Evolutionary conservation across 2,113 vertebrate genomes (phyloP), one percentile per base, ranked within the genome.

Genomic region (Delphinapterus leucas): DNA sequence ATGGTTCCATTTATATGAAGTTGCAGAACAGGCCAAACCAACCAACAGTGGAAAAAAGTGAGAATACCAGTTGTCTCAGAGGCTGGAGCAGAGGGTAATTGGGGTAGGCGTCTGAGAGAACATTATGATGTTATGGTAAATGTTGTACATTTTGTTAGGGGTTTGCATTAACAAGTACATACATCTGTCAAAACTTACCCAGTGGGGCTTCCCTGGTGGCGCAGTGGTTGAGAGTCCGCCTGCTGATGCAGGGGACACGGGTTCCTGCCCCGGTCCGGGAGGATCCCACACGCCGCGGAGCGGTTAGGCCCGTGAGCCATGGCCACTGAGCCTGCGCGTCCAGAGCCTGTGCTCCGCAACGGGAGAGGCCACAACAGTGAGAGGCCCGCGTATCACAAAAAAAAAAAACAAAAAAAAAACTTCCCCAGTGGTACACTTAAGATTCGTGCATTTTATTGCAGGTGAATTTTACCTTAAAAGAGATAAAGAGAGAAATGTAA

Each of bases 61-160:
- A 76, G 41, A 55, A 33, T 4, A 6, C 5, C 8, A 1, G 18
- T 8, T 20, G 17, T 17, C 70, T 70, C 8, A 1, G 31, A 61
- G 71, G 28, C 76, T 26, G 25, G 26, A 31, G 41, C 74, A 28
- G 17, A 23, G 68, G 31, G 44, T 3, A 21, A 7, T 10, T 23
- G n/a, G n/a, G 20, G 20, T n/a, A 53, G 41, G 81, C 17, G 2
- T 1, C 0, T 6, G n/a, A 23, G 12, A 33, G 44, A 26, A 14
- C 0, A 11, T 14, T 4, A 1, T 0, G 15, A 65, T 41, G 68
- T 31, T 33, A 47, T 0, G 3, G 61, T 4, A 10, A 76, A 15
- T 1, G 2, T 2, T 23, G 1, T 12, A 5, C 9, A 1, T 53
- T 63, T 55, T 28, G 15, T 23, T 15, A 61, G 49, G 49, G 20